Percentiles rank a stretch among this genome's conserved stretches.
These are phyloP conservation scores for Leptodactylus fallax DNA, from an alignment of 2,797 vertebrate species.

Conservation along the genomic window DNA sequence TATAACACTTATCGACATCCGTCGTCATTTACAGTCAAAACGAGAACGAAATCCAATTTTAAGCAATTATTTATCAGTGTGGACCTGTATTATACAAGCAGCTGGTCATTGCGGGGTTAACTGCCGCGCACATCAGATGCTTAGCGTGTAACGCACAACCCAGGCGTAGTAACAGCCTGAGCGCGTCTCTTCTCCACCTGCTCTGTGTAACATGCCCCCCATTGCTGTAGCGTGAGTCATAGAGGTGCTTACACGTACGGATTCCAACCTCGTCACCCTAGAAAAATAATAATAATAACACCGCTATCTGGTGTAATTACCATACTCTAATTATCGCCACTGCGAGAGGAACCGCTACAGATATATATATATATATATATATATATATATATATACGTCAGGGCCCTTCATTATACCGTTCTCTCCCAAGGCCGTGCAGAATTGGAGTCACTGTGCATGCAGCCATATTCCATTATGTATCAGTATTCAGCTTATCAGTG, in stretches of 20 bases:
- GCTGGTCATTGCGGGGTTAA: not conserved
- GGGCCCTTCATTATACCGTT: not conserved
- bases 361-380: no score
- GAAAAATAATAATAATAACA: not conserved
- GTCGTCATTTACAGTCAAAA: no score
- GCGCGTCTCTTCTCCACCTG: not conserved
- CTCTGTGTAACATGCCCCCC: not conserved
- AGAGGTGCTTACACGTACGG: not conserved
- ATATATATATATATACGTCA: not conserved
- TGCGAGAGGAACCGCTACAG: not conserved
- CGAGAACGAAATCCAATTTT: no score
- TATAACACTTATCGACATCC: not conserved
- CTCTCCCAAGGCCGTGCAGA: not conserved
- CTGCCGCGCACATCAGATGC: not conserved
- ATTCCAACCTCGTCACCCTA: constrained; percentile 15
- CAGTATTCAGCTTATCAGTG: not conserved
- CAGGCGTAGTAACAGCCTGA: constrained; percentile 5
- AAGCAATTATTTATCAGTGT: no score
- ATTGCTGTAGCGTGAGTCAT: constrained; percentile 30
- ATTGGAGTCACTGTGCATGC: not conserved
- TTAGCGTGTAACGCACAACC: not conserved
- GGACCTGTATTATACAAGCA: not conserved
- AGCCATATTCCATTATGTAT: not conserved
- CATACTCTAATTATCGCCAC: constrained; percentile 2
- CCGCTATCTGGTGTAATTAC: not conserved